A percentile compares a stretch with the other conserved stretches of the same genome.
Conservation (phyloP, 2,113 vertebrate species). For the Euleptes europaea region DNA sequence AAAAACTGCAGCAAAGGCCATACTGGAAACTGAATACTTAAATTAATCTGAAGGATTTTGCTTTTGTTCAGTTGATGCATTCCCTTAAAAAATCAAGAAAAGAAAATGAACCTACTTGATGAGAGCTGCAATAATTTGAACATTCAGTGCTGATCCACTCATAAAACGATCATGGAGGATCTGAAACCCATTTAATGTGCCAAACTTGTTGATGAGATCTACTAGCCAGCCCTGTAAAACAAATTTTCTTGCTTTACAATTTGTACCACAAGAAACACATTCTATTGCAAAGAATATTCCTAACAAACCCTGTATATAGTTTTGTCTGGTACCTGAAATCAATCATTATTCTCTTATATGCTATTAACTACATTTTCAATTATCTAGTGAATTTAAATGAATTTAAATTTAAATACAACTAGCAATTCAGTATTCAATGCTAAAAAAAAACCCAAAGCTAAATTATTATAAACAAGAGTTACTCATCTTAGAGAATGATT, state of each 20-base stretch:
- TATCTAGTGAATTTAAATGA: neutral
- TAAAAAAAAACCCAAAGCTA: no score
- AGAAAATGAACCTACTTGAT: slow-evolving; percentile 88
- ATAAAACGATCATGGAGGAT: slow-evolving; percentile 98
- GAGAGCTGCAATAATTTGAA: slow-evolving; percentile 99
- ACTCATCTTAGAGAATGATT: neutral
- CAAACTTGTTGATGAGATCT: slow-evolving; percentile 99
- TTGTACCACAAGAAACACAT: neutral
- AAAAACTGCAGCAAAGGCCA: neutral
- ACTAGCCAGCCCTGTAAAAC: slow-evolving; percentile 94
- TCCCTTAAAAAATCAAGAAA: neutral
- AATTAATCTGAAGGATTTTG: neutral
- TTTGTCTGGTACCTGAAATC: neutral
- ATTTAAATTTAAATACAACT: neutral
- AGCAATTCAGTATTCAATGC: neutral
- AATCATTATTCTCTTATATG: neutral
- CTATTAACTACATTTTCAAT: neutral
- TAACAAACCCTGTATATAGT: neutral
- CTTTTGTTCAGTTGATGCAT: neutral
- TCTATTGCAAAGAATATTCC: neutral
- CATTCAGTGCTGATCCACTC: slow-evolving; percentile 97
- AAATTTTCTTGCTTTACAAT: slow-evolving; percentile 6
- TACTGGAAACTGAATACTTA: neutral
- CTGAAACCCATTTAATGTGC: slow-evolving; percentile 99
- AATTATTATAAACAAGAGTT: neutral